Evolutionary conservation across 2,113 vertebrate genomes (phyloP), one percentile per base, ranked within the genome.

Genomic region (Struthio camelus): DNA sequence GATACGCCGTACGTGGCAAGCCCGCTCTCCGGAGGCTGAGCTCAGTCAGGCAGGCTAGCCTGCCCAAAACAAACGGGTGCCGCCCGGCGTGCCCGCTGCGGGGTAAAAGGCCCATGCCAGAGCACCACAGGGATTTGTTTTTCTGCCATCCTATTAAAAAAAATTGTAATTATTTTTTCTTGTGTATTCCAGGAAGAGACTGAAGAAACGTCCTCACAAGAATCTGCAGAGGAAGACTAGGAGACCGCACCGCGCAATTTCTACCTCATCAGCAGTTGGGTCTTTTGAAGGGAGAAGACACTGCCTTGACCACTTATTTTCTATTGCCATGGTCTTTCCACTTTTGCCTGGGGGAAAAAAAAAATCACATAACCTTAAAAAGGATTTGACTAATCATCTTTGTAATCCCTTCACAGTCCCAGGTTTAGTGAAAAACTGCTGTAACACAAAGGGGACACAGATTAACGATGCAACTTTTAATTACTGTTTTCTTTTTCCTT

Each of bases 221-320:
- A 99, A 97, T 99, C 98, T 86, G 98, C 98, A 70, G 99, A 99
- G 97, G 98, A 99, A 92, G 99, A 99, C 94, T 99, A 99, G 98
- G 97, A 98, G 91, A 96, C 97, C 90, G 93, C 98, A 93, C 86
- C 96, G 91, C 97, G 97, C 97, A 85, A 99, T 98, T 98, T 99
- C 99, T 99, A 99, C 99, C 99, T 99, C 99, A 99, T 98, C 98
- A 98, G 98, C 98, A 99, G 98, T 98, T 99, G 98, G 98, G 98
- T 99, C 98, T 99, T 99, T 99, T 96, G 97, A 99, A 99, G 98
- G 98, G 98, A 99, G 98, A 99, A 98, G 98, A 99, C 97, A 95
- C 98, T 98, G 98, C 98, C 98, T 98, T 99, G 98, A 99, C 99
- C 99, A 99, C 99, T 99, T 98, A 96, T 93, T 98, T 98, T 98